phyloP scores from a whole-genome alignment of 2,113 vertebrate genomes.

The Oostethus manadensis region DNA sequence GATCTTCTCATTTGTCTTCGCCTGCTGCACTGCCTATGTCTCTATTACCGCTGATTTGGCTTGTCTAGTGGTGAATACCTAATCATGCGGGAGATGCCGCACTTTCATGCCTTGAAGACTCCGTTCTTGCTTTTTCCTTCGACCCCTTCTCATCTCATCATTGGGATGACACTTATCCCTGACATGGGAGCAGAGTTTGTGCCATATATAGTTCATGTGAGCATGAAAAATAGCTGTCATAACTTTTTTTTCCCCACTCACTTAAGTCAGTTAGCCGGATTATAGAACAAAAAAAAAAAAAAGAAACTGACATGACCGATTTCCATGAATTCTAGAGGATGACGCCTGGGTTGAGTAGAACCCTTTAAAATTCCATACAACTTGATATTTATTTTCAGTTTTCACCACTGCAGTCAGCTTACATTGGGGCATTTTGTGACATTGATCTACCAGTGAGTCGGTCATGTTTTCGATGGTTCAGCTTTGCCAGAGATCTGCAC shows the following conservation, averaged over 20 bases:
- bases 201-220: conserved; percentile 15
- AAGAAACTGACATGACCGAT: neutral
- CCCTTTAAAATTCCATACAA: too few relatives aligned
- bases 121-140: conserved; percentile 17
- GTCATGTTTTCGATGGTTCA: neutral
- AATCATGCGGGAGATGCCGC: conserved; percentile 49
- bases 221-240: conserved; percentile 8
- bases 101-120: conserved; percentile 31
- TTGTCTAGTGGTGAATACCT: conserved; percentile 55
- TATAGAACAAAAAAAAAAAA: too few relatives aligned
- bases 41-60: conserved; percentile 54
- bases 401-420: too few relatives aligned
- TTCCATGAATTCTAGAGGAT: neutral
- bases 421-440: neutral
- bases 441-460: neutral
- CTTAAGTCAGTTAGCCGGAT: neutral
- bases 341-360: neutral
- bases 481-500: neutral
- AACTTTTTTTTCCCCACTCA: conserved; percentile 1
- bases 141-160: conserved; percentile 20
- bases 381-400: too few relatives aligned
- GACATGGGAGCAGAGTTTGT: neutral
- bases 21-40: conserved; percentile 35
- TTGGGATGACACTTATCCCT: conserved; percentile 20
- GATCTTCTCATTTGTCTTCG: conserved; percentile 44